Conservation (phyloP, 2,113 vertebrate genomes). For the Carettochelys insculpta region DNA sequence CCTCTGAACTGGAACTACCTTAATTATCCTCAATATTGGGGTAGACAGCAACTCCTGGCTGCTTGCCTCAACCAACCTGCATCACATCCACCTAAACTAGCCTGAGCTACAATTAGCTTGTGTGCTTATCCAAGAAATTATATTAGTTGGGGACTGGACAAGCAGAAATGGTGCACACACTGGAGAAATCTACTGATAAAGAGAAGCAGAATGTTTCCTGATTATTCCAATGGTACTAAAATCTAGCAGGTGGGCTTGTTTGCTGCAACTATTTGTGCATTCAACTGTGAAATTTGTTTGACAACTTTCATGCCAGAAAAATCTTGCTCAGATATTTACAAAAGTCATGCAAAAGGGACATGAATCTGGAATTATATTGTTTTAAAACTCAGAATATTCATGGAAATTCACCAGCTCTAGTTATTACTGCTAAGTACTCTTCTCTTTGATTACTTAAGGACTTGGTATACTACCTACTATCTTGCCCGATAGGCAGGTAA, state of each 20-base stretch:
- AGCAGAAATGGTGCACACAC: neutral
- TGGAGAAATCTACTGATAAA: neutral
- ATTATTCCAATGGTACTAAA: neutral
- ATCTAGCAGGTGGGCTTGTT: neutral
- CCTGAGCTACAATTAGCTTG: neutral
- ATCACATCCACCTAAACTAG: accelerated
- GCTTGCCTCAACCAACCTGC: neutral
- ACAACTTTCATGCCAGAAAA: neutral
- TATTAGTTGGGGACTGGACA: neutral
- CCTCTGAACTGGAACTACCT: neutral
- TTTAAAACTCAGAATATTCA: neutral
- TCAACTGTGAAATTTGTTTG: neutral
- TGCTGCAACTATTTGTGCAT: neutral
- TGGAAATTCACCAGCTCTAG: neutral
- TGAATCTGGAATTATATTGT: neutral
- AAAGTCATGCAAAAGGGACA: neutral
- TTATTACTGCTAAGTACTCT: neutral
- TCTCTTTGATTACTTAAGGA: neutral
- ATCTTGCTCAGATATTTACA: neutral
- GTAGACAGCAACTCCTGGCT: neutral
- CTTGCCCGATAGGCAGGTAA: neutral
- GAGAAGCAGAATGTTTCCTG: neutral
- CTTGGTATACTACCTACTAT: neutral
- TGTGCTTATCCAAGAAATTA: neutral
- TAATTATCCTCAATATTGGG: neutral